Evolutionary conservation across 1,140 invertebrate genomes (phyloP).

Genomic region (Delia radicum): DNA sequence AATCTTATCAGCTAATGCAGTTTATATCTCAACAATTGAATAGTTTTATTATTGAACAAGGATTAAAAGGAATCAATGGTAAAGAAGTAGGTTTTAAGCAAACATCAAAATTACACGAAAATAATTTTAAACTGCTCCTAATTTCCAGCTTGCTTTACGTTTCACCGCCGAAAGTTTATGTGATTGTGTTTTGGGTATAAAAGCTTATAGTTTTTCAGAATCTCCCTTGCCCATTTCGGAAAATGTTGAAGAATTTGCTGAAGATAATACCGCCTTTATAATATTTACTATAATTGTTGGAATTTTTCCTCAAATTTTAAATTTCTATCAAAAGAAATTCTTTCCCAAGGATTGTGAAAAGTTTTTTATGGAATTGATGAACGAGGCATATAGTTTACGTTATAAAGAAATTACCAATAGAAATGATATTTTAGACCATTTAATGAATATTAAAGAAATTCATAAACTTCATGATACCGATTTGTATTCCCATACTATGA

Average conservation of each 20-base stretch:
- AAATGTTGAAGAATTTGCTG: constrained; percentile 39
- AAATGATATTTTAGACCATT: constrained; percentile 54
- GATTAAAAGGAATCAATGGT: constrained; percentile 27
- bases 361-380: constrained; percentile 47
- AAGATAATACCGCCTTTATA: constrained; percentile 36
- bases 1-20: constrained; percentile 40
- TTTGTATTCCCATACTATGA: constrained; percentile 55
- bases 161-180: constrained; percentile 60
- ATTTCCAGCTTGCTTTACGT: constrained; percentile 44
- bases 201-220: constrained; percentile 45
- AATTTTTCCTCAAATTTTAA: constrained; percentile 37
- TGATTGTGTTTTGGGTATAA: constrained; percentile 57
- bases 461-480: constrained; percentile 59
- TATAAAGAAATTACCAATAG: constrained; percentile 35
- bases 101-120: background rate
- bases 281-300: constrained; percentile 36
- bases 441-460: constrained; percentile 51
- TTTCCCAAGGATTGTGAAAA: constrained; percentile 39
- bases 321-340: constrained; percentile 38
- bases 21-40: constrained; percentile 38
- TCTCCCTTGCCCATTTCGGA: constrained; percentile 36
- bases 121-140: background rate
- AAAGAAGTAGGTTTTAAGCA: constrained; percentile 37
- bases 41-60: constrained; percentile 23
- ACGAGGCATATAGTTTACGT: constrained; percentile 40